Conservation (phyloP, 2,797 vertebrate genomes). For the Pterois miles region DNA sequence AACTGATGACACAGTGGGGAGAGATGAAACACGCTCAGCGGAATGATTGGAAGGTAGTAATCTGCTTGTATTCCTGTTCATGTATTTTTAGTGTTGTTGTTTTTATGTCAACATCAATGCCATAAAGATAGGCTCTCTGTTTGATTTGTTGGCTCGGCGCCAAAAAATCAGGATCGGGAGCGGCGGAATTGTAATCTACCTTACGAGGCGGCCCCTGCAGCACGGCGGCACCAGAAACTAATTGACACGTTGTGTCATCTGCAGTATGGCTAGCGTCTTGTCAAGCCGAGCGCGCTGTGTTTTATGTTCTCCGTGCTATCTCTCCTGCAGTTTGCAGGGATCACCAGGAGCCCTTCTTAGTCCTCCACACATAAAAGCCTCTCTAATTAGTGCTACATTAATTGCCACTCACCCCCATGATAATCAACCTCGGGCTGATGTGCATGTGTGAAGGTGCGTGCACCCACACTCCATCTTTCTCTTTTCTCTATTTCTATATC, state of each 20-base stretch:
- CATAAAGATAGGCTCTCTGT: slow-evolving; percentile 43
- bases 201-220: slow-evolving; percentile 21
- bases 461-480: not conserved
- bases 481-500: slow-evolving; percentile 35
- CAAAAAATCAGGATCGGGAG: slow-evolving; percentile 18
- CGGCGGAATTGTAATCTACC: slow-evolving; percentile 37
- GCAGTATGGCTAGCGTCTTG: slow-evolving; percentile 58
- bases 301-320: slow-evolving; percentile 54
- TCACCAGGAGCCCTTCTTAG: slow-evolving; percentile 64
- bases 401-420: slow-evolving; percentile 73
- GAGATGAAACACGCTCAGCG: slow-evolving; percentile 55
- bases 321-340: slow-evolving; percentile 56
- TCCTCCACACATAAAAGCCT: slow-evolving; percentile 69
- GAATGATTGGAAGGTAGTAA: slow-evolving; percentile 64
- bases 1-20: slow-evolving; percentile 65
- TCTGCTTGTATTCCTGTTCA: slow-evolving; percentile 46
- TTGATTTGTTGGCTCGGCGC: slow-evolving; percentile 54
- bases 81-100: slow-evolving; percentile 66
- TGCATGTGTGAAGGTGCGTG: not conserved
- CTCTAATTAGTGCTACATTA: slow-evolving; percentile 78
- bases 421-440: slow-evolving; percentile 69
- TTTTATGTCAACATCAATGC: slow-evolving; percentile 65
- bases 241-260: slow-evolving; percentile 72
- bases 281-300: slow-evolving; percentile 44
- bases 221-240: slow-evolving; percentile 39